Percentiles rank a stretch among this genome's conserved stretches.
phyloP scores from a whole-genome alignment of 2,888 invertebrate species.

The Arge pagana region DNA sequence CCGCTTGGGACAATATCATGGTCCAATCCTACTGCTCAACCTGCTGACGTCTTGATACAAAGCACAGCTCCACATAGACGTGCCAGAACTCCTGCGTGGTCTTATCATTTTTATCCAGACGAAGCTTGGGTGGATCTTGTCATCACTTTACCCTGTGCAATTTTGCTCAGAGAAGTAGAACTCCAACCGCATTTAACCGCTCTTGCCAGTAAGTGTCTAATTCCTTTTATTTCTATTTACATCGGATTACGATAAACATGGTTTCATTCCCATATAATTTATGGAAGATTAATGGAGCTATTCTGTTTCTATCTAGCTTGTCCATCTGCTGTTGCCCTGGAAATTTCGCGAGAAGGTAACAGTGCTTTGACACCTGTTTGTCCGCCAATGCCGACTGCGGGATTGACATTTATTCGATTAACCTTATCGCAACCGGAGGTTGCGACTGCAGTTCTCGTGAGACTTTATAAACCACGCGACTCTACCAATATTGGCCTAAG shows the following conservation, averaged over 20 bases:
- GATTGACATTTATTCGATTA: constrained; percentile 84
- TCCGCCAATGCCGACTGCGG: constrained; percentile 84
- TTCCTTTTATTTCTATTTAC: not conserved
- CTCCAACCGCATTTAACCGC: constrained; percentile 85
- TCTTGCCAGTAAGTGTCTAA: constrained; percentile 67
- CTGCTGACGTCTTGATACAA: constrained; percentile 86
- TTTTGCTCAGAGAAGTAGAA: constrained; percentile 85
- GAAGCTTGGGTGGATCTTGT: constrained; percentile 89
- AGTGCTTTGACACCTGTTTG: constrained; percentile 80
- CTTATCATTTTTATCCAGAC: constrained; percentile 90
- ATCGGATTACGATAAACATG: not conserved
- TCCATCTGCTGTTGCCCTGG: constrained; percentile 86
- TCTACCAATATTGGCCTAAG: constrained; percentile 88
- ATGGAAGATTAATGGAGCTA: constrained; percentile 5
- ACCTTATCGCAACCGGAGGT: constrained; percentile 84
- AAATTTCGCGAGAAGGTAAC: constrained; percentile 81
- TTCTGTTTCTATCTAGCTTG: constrained; percentile 66
- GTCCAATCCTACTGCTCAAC: constrained; percentile 83
- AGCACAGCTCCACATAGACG: constrained; percentile 80
- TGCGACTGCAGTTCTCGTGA: constrained; percentile 79
- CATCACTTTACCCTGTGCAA: constrained; percentile 84
- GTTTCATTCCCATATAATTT: not conserved
- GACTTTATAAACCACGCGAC: constrained; percentile 83
- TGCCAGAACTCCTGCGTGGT: constrained; percentile 92
- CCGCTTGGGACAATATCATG: constrained; percentile 82